Evolutionary conservation across 2,888 invertebrate genomes (phyloP), one percentile per base, ranked within the genome.

Genomic region (Dorcus parallelipipedus): DNA sequence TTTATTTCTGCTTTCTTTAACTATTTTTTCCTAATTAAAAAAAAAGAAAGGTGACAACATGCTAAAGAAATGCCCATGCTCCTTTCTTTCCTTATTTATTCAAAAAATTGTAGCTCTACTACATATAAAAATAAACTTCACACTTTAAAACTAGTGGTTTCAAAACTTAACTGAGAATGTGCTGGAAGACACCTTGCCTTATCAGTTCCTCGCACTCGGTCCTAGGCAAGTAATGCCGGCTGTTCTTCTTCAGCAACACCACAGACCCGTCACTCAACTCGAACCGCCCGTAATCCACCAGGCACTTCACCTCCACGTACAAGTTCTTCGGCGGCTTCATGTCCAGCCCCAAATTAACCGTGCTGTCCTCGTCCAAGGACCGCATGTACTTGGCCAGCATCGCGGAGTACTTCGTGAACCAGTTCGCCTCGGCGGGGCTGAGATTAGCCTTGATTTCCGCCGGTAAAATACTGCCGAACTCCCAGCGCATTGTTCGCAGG

Each of bases 221-320:
- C 60, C 95, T 85, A 2, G 95, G 92, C 59, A 97, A 80, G 73
- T 92, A 91, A 78, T 97, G 95, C 78, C 94, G 88, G 64, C 93
- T 94, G 73, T 96, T 92, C 76, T 93, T 93, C 76, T 92, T 95
- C 17, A 98, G 81, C 64, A 90, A 83, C 20, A 98, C 85, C 4
- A 91, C 85, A 72, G 92, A 91, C n/a, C 97, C 98, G 80, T 95
- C 93, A 69, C 93, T 94, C 8, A 97, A 82, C 78, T 97, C 97
- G 69, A 95, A 87, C 75, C 93, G 95, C 0, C 98, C 98, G 78
- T 95, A 95, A 77, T 98, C 95, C 48, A 86, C 82, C 48, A 95
- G 73, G 74, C 96, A 97, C 10, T 93, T 82, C 53, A 97, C 97
- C 84, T 97, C 95, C 61, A 97, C 88, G 73, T 89, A 95, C 9